Base-by-base conservation (phyloP, 2,888 invertebrate species). In the Boloria euphrosyne region DNA sequence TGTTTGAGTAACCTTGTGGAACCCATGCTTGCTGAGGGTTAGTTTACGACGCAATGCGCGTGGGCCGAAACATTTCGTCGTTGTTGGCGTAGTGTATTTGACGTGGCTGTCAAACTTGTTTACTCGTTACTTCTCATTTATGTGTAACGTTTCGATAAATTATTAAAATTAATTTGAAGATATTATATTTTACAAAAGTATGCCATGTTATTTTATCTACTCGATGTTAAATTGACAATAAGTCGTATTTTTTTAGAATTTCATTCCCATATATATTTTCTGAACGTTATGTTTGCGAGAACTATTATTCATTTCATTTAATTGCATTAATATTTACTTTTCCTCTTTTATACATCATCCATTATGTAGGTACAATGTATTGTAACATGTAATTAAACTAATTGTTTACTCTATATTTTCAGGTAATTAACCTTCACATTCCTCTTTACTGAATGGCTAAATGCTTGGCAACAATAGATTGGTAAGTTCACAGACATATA, bases 401-500 rank as follows among this genome's bases (percentile, higher is more conserved):
- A 87, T 85, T 84, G 80, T 86, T 83, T 83, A 76, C 87, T 88
- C 83, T 84, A 80, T 86, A 80, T 85, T 90, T 90, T 86, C 90
- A 89, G 89, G 90, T 90, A 91, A 90, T 86, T 90, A 91, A 87
- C 90, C 89, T 90, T 90, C 88, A 87, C 84, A 84, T 89, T 88
- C 84, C 83, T 84, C 82, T 82, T 85, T 84, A 85, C 80, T 82
- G 81, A 81, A 82, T 82, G 80, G 79, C 79, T 83, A 79, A 85
- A 85, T 82, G 85, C 79, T 90, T 90, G 89, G 89, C 90, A 78
- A 82, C 88, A 85, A 82, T 79, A 81, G 82, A 82, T 82, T 79
- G 87, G 88, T 90, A 85, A 90, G 90, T 90, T 82, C 78, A 80
- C 82, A 82, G 83, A 87, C 83, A 80, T 79, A 81, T 77, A 78